Conservation (phyloP, 2,113 vertebrate genomes). For the Arizona elegans region DNA sequence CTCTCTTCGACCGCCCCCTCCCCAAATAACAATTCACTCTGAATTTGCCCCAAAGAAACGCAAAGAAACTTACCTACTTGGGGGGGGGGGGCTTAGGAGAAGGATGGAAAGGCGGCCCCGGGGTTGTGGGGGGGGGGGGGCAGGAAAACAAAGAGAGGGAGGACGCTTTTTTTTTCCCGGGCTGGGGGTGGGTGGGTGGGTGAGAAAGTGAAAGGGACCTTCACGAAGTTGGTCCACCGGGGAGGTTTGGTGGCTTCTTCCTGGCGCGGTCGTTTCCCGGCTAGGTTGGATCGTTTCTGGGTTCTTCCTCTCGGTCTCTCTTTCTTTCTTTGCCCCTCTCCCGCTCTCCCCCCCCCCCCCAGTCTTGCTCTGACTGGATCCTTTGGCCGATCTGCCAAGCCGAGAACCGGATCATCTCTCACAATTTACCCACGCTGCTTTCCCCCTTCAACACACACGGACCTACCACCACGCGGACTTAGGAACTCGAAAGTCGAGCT, state of each 20-base stretch:
- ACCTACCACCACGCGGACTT: neutral
- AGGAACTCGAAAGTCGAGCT: neutral
- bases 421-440: neutral
- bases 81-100: neutral
- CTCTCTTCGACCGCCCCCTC: too few species aligned
- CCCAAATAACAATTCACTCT: neutral
- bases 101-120: neutral
- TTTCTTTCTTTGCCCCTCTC: neutral
- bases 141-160: neutral
- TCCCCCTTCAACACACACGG: neutral
- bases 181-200: too few species aligned
- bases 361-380: neutral
- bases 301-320: too few species aligned
- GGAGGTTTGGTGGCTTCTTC: neutral
- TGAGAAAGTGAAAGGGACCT: neutral
- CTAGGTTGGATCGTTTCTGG: neutral
- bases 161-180: neutral
- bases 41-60: neutral
- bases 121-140: neutral
- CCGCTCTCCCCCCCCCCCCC: neutral
- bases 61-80: slow-evolving; percentile 3
- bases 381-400: neutral
- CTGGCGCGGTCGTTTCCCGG: neutral
- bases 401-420: slow-evolving; percentile 6
- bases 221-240: neutral